Evolutionary conservation across 2,797 vertebrate genomes (phyloP).

Genomic region (Gila robusta): DNA sequence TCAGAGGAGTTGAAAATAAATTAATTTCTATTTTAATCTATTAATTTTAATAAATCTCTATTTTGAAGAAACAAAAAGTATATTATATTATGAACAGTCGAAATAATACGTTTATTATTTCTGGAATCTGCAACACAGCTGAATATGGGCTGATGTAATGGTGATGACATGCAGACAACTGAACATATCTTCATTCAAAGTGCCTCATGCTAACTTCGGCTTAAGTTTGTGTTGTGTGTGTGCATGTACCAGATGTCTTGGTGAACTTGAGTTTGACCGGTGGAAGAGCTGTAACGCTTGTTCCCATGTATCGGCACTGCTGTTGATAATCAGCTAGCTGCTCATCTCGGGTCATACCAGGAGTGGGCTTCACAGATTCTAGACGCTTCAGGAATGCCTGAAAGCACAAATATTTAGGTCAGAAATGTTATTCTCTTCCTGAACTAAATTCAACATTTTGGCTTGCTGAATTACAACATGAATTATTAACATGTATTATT

Average conservation of each 20-base stretch:
- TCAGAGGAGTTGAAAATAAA: too few relatives aligned
- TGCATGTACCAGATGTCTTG: conserved; percentile 63
- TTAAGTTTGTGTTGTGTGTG: background rate
- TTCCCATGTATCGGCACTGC: conserved; percentile 78
- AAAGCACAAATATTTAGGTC: conserved; percentile 7
- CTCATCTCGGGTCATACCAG: conserved; percentile 85
- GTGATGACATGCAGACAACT: background rate
- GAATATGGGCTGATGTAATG: background rate
- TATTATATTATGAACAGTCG: background rate
- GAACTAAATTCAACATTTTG: background rate
- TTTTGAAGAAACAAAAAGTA: background rate
- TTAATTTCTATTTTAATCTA: too few relatives aligned
- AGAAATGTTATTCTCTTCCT: background rate
- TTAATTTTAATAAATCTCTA: too few relatives aligned
- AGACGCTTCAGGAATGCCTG: conserved; percentile 92
- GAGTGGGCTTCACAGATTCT: conserved; percentile 89
- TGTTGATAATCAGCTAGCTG: conserved; percentile 91
- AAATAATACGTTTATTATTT: background rate
- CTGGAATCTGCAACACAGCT: background rate
- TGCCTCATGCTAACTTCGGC: background rate
- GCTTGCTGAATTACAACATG: background rate
- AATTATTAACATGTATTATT: background rate
- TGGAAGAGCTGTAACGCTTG: conserved; percentile 56
- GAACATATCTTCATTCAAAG: conserved; percentile 13
- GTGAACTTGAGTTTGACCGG: conserved; percentile 54